A percentile compares a stretch with the other conserved stretches of the same genome.
Conservation (phyloP, 35 echinoderm and acorn worm species). For the Heliocidaris erythrogramma region DNA sequence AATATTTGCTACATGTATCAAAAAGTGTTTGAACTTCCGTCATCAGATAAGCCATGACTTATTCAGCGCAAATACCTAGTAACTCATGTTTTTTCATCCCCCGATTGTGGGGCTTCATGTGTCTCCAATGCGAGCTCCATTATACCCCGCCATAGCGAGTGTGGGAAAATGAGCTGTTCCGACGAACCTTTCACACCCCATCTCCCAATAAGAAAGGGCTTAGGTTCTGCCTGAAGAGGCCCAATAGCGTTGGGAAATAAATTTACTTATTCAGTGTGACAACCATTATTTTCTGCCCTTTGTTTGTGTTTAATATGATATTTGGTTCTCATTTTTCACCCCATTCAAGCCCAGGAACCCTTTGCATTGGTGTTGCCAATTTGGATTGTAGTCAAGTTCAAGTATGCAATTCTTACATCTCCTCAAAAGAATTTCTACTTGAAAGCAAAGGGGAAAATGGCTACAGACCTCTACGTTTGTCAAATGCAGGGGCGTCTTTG, state of each 20-base stretch:
- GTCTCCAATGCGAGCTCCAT: not conserved
- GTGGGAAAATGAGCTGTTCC: not conserved
- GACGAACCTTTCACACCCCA: constrained; percentile 23
- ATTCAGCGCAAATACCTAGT: not conserved
- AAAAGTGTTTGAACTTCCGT: not conserved
- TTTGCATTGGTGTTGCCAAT: not conserved
- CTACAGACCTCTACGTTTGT: not conserved
- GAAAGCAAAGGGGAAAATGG: not conserved
- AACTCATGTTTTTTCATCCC: not conserved
- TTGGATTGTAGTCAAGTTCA: constrained; percentile 10
- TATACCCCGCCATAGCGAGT: not conserved
- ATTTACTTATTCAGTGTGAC: constrained; percentile 42
- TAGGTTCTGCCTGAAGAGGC: constrained; percentile 23
- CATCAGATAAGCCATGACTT: constrained; percentile 3
- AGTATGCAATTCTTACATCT: not conserved
- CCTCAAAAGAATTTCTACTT: not conserved
- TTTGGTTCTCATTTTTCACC: constrained; percentile 20
- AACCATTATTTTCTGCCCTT: constrained; percentile 16
- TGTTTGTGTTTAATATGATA: constrained; percentile 14
- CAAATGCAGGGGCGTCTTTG: not conserved
- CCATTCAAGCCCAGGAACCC: not conserved
- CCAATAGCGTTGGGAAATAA: constrained; percentile 36
- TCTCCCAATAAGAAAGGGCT: constrained; percentile 28
- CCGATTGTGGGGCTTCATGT: constrained; percentile 18
- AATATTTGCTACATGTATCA: not conserved